Evolutionary conservation across 2,888 invertebrate genomes (phyloP).

Genomic region (Crematogaster levior): DNA sequence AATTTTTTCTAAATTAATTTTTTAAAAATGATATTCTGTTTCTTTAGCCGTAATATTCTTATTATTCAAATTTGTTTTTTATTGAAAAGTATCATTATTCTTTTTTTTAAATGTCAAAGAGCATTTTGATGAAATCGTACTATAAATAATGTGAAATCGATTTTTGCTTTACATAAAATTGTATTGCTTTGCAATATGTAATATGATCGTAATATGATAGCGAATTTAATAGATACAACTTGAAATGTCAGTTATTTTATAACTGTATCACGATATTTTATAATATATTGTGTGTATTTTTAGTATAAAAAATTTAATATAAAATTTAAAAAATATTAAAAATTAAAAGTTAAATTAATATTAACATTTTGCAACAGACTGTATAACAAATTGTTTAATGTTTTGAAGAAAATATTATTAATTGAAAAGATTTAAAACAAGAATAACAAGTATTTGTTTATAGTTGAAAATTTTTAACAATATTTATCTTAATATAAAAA

Average conservation of each 20-base stretch:
- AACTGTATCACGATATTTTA: neutral
- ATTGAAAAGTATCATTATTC: neutral
- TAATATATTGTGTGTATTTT: neutral
- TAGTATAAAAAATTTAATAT: neutral
- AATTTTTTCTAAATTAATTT: neutral
- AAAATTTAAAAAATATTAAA: neutral
- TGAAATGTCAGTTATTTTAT: neutral
- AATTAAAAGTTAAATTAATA: too few species aligned
- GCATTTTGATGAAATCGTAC: conserved; percentile 5
- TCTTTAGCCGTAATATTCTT: neutral
- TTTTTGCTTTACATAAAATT: neutral
- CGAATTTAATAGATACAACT: neutral
- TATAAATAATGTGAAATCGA: conserved; percentile 9
- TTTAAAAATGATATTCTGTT: neutral
- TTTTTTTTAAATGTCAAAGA: neutral
- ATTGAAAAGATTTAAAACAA: neutral
- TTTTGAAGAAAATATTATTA: neutral
- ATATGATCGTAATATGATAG: neutral
- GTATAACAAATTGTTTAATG: neutral
- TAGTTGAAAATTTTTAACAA: neutral
- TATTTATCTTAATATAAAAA: neutral
- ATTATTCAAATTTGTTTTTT: neutral
- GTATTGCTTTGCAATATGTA: neutral
- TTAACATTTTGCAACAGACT: neutral
- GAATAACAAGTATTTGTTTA: neutral